phyloP scores from a whole-genome alignment of 2,888 invertebrate genomes.

The Carabus problematicus region DNA sequence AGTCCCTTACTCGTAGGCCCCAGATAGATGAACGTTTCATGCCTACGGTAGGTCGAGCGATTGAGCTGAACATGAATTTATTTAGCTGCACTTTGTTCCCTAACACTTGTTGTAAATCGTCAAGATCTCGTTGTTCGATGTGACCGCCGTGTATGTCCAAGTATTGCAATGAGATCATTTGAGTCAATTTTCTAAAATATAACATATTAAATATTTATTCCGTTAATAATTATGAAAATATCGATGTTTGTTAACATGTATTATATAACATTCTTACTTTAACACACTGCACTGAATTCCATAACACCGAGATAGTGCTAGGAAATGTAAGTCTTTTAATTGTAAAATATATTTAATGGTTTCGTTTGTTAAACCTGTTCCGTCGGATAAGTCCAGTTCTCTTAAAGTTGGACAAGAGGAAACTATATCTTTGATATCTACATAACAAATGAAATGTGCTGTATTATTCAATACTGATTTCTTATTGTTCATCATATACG shows the following conservation, averaged over 20 bases:
- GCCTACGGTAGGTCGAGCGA: slow-evolving; percentile 90
- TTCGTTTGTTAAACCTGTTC: slow-evolving; percentile 71
- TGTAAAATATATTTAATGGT: slow-evolving; percentile 66
- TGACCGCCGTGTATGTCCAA: slow-evolving; percentile 87
- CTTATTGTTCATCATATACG: slow-evolving; percentile 53
- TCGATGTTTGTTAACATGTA: too few species aligned
- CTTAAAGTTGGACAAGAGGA: slow-evolving; percentile 73
- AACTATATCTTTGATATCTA: slow-evolving; percentile 74
- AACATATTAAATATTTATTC: neutral
- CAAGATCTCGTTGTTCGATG: slow-evolving; percentile 65
- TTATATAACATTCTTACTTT: slow-evolving; percentile 63
- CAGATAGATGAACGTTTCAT: slow-evolving; percentile 87
- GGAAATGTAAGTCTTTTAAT: slow-evolving; percentile 72
- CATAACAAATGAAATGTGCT: slow-evolving; percentile 47
- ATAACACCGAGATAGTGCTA: slow-evolving; percentile 84
- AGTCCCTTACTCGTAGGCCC: slow-evolving; percentile 85
- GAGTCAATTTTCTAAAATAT: slow-evolving; percentile 26
- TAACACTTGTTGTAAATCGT: slow-evolving; percentile 64
- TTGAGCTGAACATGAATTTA: slow-evolving; percentile 80
- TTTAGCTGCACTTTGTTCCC: slow-evolving; percentile 71
- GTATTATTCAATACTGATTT: neutral
- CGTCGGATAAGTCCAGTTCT: slow-evolving; percentile 90
- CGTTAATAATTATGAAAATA: neutral
- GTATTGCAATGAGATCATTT: slow-evolving; percentile 70
- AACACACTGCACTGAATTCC: slow-evolving; percentile 74